Percentiles rank a stretch among this genome's conserved stretches.
Evolutionary conservation across 2,113 vertebrate genomes (phyloP).

Genomic region (Sialia sialis): DNA sequence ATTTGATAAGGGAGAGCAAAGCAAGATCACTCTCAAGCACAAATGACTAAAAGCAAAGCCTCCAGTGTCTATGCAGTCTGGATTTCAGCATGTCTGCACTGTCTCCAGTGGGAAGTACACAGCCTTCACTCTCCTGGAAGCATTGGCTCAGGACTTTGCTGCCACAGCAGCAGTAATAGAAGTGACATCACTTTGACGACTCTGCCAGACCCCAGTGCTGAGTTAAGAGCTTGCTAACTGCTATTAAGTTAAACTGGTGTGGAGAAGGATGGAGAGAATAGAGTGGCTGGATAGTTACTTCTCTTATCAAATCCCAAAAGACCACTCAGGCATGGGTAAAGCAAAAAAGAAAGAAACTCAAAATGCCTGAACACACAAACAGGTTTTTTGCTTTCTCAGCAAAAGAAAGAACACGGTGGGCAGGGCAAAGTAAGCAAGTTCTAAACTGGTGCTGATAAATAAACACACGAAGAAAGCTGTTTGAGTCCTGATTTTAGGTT

Average conservation of each 20-base stretch:
- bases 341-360: neutral
- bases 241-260: neutral
- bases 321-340: neutral
- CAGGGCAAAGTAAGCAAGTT: neutral
- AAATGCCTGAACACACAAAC: neutral
- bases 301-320: neutral
- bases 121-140: neutral
- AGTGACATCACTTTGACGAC: neutral
- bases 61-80: neutral
- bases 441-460: neutral
- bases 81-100: neutral
- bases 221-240: neutral
- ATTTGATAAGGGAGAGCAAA: neutral
- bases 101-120: neutral
- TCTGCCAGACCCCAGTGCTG: neutral
- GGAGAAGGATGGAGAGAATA: neutral
- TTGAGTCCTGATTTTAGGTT: neutral
- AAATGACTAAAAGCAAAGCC: neutral
- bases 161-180: neutral
- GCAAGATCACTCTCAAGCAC: neutral
- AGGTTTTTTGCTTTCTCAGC: neutral
- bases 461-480: neutral
- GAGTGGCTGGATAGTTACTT: neutral
- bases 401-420: neutral
- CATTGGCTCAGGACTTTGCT: neutral